Evolutionary conservation across 2,113 vertebrate genomes (phyloP), one percentile per base, ranked within the genome.

Genomic region (Eublepharis macularius): DNA sequence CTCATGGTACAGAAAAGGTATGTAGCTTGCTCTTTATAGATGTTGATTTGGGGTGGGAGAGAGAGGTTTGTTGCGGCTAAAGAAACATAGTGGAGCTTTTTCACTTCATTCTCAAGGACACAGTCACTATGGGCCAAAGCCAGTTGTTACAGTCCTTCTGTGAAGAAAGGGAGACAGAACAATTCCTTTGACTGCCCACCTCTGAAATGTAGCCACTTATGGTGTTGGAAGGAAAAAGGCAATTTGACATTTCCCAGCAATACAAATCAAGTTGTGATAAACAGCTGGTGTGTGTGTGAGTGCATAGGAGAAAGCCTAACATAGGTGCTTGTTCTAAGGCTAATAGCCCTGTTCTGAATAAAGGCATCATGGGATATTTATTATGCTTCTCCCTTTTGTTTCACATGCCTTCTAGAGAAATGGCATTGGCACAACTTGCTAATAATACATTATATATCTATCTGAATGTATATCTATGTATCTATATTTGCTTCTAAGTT

Each of bases 361-460:
- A 45, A 72, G 45, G 41, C 65, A 45, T 80, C 69, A 19, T n/a
- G 81, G 43, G 76, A 79, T 87, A n/a, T 77, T 90, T 92, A 70
- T 47, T 74, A 80, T 66, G 74, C 34, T 3, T 2, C 6, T 2
- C n/a, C n/a, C 82, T 90, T 90, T 88, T 87, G 49, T 80, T 91
- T 88, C 83, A 85, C 70, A 86, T 66, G 39, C 24, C 41, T 87
- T 89, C 21, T 45, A 72, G 81, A 76, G 51, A 81, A 87, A 54
- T 60, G 60, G 80, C 43, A 72, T 80, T 87, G 65, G 57, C 63
- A 89, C 90, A 87, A 60, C 4, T 19, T 73, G 2, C 0, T 39
- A 19, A 16, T 41, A 49, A n/a, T n/a, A n/a, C n/a, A n/a, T n/a
- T n/a, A n/a, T n/a, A n/a, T n/a, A n/a, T n/a, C n/a, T n/a, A n/a